Percentiles rank a stretch among this genome's conserved stretches.
Conservation (phyloP, 2,113 vertebrate species). For the Nerophis lumbriciformis region DNA sequence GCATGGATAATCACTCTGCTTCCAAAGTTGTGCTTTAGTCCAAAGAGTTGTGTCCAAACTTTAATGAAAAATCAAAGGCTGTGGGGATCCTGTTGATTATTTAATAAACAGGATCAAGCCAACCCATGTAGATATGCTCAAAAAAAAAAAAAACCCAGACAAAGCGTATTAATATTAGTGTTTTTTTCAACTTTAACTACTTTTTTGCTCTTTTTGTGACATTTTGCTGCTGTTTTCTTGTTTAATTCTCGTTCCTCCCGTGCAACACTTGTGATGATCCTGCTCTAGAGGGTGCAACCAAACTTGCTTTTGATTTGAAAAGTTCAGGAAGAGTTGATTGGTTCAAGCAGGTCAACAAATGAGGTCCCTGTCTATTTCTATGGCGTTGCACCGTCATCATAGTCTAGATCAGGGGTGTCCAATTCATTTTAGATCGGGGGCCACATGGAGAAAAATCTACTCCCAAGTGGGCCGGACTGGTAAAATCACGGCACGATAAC, state of each 20-base stretch:
- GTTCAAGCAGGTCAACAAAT: neutral
- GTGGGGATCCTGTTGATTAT: no score
- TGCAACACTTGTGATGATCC: constrained; percentile 31
- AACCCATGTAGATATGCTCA: neutral
- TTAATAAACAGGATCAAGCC: neutral
- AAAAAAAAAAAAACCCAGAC: no score
- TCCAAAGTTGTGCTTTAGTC: neutral
- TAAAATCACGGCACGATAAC: no score
- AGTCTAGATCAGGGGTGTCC: no score
- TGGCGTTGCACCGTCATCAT: neutral
- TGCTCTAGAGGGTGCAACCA: neutral
- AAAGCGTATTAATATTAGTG: no score
- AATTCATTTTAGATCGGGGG: no score
- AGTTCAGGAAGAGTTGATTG: constrained; percentile 1
- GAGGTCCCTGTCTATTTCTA: neutral
- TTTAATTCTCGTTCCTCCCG: constrained; percentile 33
- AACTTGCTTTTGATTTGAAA: neutral
- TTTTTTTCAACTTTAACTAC: constrained; percentile 13
- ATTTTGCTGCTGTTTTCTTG: constrained; percentile 6
- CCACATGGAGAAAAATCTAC: no score
- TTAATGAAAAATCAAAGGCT: no score
- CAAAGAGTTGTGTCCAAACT: neutral
- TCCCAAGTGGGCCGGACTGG: no score
- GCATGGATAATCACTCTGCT: constrained; percentile 52
- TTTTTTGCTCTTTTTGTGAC: neutral